Base-by-base conservation (phyloP, 2,797 vertebrate species). In the Diplodus sargus region DNA sequence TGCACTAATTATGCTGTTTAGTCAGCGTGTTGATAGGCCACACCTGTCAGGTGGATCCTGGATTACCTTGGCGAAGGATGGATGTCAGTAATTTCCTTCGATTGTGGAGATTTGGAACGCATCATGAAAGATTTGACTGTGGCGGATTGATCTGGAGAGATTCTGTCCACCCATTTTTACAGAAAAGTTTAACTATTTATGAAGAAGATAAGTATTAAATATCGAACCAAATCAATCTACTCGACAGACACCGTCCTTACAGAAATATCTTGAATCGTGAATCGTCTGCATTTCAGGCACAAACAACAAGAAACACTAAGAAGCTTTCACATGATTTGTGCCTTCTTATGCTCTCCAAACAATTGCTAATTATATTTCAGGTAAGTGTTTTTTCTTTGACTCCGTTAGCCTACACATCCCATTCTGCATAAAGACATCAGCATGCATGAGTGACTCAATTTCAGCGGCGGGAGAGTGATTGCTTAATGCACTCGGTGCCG, bases 351-450 rank as follows among this genome's bases (percentile, higher is more conserved):
- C 68, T 60, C 60, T 7, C 30, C 9, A 28, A 43, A 53, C 43
- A 64, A 17, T 34, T 20, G n/a, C 64, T 70, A 43, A 74, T 78
- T 72, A 53, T n/a, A 25, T 70, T 60, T 47, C 43, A 79, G 69
- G 60, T 66, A 34, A 65, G 47, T 53, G 52, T 70, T 62, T 25
- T 17, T 70, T 74, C 20, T 48, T 45, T 65, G 6, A 12, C 52
- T 63, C 47, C 23, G 43, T 23, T 47, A 66, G 70, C 75, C 22
- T 18, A 70, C 64, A 65, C 42, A 54, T 57, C 39, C 52, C 58
- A 52, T 70, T 74, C 78, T 73, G 75, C 74, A 87, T 82, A 25
- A 76, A 84, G 80, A 87, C 83, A 86, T 90, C 85, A 86, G 66
- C 83, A 73, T 58, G 80, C 72, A 74, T 73, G 82, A 83, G 74